These are phyloP conservation scores for Tenthredo notha DNA, from an alignment of 2,888 invertebrate genomes.

Conservation along the genomic window DNA sequence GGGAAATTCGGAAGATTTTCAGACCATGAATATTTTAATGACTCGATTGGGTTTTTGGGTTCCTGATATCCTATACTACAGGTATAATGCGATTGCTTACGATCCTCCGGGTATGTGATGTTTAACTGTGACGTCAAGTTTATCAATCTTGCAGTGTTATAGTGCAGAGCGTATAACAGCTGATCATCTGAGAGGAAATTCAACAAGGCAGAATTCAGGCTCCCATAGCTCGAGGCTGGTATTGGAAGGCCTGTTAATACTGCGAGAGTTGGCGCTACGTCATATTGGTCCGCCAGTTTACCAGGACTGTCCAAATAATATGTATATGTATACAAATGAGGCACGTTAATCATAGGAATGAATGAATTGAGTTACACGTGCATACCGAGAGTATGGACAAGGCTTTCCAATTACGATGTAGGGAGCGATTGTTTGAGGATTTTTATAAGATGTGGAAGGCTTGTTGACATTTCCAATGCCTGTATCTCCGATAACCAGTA, in stretches of 20 bases:
- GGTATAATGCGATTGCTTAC: slow-evolving; percentile 13
- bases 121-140: slow-evolving; percentile 23
- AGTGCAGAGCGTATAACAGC: slow-evolving; percentile 42
- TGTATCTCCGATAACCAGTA: slow-evolving; percentile 45
- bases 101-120: slow-evolving; percentile 17
- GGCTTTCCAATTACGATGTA: slow-evolving; percentile 30
- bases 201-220: slow-evolving; percentile 6
- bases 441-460: neutral
- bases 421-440: slow-evolving; percentile 5
- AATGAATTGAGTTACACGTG: neutral
- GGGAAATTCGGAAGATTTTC: neutral
- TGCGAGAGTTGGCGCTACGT: slow-evolving; percentile 37
- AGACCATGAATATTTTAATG: neutral
- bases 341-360: neutral
- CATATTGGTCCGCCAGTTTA: neutral
- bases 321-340: neutral
- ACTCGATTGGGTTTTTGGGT: neutral
- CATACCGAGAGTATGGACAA: neutral
- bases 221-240: slow-evolving; percentile 41
- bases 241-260: slow-evolving; percentile 40
- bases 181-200: slow-evolving; percentile 3
- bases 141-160: slow-evolving; percentile 39
- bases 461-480: neutral
- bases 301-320: slow-evolving; percentile 23
- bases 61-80: neutral